phyloP scores from a whole-genome alignment of 2,113 vertebrate genomes.

The Craseonycteris thonglongyai region DNA sequence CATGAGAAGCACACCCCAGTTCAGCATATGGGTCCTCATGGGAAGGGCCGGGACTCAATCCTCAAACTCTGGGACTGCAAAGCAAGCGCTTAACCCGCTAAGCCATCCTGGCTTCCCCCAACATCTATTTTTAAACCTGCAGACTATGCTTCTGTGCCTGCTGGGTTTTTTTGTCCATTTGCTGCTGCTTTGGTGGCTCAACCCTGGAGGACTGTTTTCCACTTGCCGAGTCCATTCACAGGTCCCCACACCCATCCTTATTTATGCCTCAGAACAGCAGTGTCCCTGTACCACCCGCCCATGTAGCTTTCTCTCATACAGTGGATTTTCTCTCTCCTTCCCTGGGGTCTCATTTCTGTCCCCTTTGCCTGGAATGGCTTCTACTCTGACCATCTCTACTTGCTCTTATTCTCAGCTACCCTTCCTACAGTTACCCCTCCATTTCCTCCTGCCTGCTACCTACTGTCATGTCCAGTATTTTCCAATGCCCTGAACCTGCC shows the following conservation, averaged over 20 bases:
- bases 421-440: neutral
- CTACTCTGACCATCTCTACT: neutral
- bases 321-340: neutral
- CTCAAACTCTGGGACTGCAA: no score
- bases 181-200: neutral
- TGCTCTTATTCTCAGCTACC: no score
- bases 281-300: neutral
- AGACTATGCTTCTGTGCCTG: neutral
- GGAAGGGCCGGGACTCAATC: no score
- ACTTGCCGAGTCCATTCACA: rapidly evolving
- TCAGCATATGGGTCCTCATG: no score
- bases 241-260: no score
- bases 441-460: neutral
- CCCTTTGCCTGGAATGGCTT: neutral
- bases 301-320: neutral
- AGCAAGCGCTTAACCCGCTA: no score
- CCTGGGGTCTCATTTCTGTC: neutral
- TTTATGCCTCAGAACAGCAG: neutral
- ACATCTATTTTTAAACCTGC: conserved; percentile 9
- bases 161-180: conserved; percentile 60
- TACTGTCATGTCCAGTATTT: no score
- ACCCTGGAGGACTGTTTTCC: neutral
- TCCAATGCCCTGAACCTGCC: rapidly evolving
- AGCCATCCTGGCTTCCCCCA: no score
- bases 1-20: no score